These are phyloP conservation scores for Drosophila paramelanica DNA, from an alignment of 2,888 invertebrate species.

Conservation along the genomic window DNA sequence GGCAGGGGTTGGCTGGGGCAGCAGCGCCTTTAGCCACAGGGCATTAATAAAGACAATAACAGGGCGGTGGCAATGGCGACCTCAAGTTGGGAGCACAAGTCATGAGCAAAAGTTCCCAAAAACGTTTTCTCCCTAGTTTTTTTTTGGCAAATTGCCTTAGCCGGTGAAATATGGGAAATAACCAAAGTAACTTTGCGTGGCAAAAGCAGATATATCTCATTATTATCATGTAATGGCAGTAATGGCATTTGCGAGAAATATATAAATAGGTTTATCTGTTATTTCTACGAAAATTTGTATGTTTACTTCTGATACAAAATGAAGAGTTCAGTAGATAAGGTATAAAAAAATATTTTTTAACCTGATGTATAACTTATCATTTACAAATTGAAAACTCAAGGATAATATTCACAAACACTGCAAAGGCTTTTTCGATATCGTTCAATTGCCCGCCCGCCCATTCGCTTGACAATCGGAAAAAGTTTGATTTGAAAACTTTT, in stretches of 20 bases:
- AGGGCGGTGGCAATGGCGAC: slow-evolving; percentile 31
- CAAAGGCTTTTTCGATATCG: slow-evolving; percentile 24
- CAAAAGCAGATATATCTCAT: slow-evolving; percentile 5
- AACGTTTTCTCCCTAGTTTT: slow-evolving; percentile 17
- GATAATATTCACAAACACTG: not conserved
- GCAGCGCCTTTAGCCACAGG: slow-evolving; percentile 60
- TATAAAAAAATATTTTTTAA: not conserved
- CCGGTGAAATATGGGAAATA: slow-evolving; percentile 8
- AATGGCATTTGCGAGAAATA: not conserved
- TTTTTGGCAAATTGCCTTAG: slow-evolving; percentile 24
- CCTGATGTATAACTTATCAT: not conserved
- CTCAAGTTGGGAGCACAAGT: slow-evolving; percentile 52
- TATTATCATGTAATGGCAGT: slow-evolving; percentile 16
- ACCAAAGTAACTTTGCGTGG: slow-evolving; percentile 1
- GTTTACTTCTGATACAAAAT: no score
- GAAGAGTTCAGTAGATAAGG: no score
- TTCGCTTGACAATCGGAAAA: slow-evolving; percentile 63
- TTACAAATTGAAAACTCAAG: not conserved
- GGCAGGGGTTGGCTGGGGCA: slow-evolving; percentile 1
- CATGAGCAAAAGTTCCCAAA: slow-evolving; percentile 45
- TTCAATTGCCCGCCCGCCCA: slow-evolving; percentile 39
- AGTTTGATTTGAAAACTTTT: slow-evolving; percentile 78
- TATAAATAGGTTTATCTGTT: not conserved
- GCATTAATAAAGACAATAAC: slow-evolving; percentile 76
- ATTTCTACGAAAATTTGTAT: not conserved